phyloP scores from a whole-genome alignment of 2,113 vertebrate genomes.

The Beaufortia kweichowensis region DNA sequence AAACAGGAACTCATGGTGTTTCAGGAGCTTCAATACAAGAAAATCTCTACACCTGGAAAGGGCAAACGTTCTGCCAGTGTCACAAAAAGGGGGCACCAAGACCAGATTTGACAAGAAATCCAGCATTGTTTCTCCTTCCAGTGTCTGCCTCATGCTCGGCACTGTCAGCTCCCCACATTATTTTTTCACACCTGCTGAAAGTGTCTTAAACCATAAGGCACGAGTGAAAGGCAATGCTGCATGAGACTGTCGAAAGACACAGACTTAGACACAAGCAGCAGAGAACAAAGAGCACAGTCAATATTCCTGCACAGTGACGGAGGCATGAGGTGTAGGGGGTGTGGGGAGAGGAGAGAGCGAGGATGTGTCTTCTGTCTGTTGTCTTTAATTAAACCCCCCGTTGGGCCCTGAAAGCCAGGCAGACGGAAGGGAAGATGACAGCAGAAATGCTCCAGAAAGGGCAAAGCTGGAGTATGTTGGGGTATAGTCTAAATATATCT shows the following conservation, averaged over 20 bases:
- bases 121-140: conserved; percentile 4
- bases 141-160: not conserved
- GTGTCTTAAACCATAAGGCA: conserved; percentile 1
- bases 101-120: not conserved
- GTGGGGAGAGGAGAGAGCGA: conserved; percentile 21
- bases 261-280: conserved; percentile 22
- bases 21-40: not conserved
- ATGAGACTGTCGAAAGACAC: conserved; percentile 32
- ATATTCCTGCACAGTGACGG: conserved; percentile 21
- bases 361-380: conserved; percentile 31
- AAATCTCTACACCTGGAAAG: conserved; percentile 10
- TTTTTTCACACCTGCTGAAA: conserved; percentile 6
- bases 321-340: conserved; percentile 16
- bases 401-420: conserved; percentile 31
- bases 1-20: not conserved
- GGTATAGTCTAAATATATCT: conserved; percentile 2
- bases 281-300: conserved; percentile 52
- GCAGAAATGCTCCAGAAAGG: conserved; percentile 21
- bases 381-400: conserved; percentile 50
- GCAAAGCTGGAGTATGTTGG: not conserved
- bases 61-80: not conserved
- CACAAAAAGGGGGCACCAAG: conserved; percentile 7
- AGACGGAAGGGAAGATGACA: conserved; percentile 15
- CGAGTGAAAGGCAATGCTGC: conserved; percentile 11
- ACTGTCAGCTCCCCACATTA: conserved; percentile 20